phyloP scores from a whole-genome alignment of 2,888 invertebrate genomes.

The Gortyna flavago region DNA sequence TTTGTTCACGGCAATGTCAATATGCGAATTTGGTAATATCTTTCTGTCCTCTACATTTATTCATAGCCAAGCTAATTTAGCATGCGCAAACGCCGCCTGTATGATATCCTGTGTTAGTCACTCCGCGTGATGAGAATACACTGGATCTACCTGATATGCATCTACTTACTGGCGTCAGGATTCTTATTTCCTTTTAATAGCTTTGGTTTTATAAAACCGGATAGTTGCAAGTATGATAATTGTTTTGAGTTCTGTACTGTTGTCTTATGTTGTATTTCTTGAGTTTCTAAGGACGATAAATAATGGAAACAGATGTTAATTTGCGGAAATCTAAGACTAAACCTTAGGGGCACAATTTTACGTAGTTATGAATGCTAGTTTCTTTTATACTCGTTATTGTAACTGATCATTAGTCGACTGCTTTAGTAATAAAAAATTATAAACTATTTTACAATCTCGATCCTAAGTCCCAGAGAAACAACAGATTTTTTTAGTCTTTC shows the following conservation, averaged over 20 bases:
- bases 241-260: neutral
- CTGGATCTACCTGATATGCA: constrained; percentile 54
- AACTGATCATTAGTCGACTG: neutral
- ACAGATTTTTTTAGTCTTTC: neutral
- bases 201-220: constrained; percentile 35
- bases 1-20: neutral
- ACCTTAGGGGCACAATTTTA: neutral
- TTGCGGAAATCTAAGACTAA: neutral
- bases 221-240: constrained; percentile 6
- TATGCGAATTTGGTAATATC: neutral
- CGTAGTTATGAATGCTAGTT: neutral
- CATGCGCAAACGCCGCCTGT: constrained; percentile 44
- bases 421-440: neutral
- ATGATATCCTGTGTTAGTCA: constrained; percentile 64
- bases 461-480: neutral
- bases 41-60: constrained; percentile 4
- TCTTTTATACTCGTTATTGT: neutral
- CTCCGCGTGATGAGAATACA: constrained; percentile 56
- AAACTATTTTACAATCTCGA: neutral
- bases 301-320: neutral
- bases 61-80: constrained; percentile 45
- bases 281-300: constrained; percentile 1
- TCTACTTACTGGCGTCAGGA: constrained; percentile 47
- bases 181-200: constrained; percentile 43
- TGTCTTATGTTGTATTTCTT: neutral